phyloP scores from a whole-genome alignment of 2,797 vertebrate genomes.

The Arctocebus calabarensis region DNA sequence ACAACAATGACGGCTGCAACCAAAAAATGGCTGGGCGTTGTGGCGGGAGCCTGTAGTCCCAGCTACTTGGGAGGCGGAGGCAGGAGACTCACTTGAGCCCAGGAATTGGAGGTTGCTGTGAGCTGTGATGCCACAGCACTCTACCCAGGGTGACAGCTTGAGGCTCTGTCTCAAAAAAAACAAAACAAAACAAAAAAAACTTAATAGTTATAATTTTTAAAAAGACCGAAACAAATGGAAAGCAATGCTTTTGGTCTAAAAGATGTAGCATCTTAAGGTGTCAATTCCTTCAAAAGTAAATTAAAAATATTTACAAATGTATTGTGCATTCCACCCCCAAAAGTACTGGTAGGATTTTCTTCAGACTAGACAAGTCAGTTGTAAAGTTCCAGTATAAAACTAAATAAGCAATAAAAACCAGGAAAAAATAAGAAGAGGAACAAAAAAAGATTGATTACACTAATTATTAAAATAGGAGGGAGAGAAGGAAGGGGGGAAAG shows the following conservation, averaged over 20 bases:
- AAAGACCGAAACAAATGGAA: constrained; percentile 36
- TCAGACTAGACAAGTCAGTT: background rate
- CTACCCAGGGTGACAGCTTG: no score
- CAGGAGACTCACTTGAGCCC: no score
- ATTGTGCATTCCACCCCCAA: background rate
- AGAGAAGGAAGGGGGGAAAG: background rate
- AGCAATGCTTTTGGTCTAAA: constrained; percentile 6
- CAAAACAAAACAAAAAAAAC: no score
- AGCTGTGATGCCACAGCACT: no score
- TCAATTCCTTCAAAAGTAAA: constrained; percentile 33
- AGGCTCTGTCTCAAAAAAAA: no score
- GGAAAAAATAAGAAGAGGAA: background rate
- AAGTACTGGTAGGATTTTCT: constrained; percentile 34
- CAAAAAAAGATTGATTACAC: background rate
- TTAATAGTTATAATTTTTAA: background rate
- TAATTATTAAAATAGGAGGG: background rate
- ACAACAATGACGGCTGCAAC: no score
- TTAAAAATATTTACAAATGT: constrained; percentile 47
- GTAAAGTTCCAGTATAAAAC: background rate
- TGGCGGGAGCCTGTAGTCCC: no score
- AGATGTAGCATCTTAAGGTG: background rate
- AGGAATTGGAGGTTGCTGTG: no score
- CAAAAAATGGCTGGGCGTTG: no score
- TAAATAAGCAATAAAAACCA: background rate
- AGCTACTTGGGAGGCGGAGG: no score